A percentile compares a stretch with the other conserved stretches of the same genome.
Conservation (phyloP, 2,888 invertebrate genomes). For the Trichopoda pennipes region DNA sequence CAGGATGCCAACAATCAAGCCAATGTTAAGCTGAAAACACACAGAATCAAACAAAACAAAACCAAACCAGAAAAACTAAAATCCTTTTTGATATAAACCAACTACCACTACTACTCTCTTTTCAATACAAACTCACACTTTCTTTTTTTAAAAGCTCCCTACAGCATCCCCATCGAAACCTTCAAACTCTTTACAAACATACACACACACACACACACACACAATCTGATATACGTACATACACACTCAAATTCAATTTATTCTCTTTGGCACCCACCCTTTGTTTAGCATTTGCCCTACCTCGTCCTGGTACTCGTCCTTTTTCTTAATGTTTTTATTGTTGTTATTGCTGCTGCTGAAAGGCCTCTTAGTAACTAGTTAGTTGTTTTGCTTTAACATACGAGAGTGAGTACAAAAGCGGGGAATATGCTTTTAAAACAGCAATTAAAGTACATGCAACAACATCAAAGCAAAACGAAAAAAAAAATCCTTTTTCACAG, state of each 20-base stretch:
- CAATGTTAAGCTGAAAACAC: slow-evolving; percentile 63
- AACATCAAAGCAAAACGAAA: slow-evolving; percentile 64
- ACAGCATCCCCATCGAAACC: neutral
- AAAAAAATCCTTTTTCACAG: slow-evolving; percentile 51
- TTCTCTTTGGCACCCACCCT: slow-evolving; percentile 22
- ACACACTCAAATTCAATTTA: neutral
- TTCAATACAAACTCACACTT: slow-evolving; percentile 42
- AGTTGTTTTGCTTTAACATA: slow-evolving; percentile 45
- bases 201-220: neutral
- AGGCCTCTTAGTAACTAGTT: slow-evolving; percentile 63
- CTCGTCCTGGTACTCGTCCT: slow-evolving; percentile 23
- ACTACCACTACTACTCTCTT: slow-evolving; percentile 40
- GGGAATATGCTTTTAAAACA: slow-evolving; percentile 68
- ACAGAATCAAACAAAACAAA: slow-evolving; percentile 54
- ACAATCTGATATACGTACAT: neutral
- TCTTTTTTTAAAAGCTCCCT: slow-evolving; percentile 13
- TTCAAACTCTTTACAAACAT: neutral
- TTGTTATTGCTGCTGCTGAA: slow-evolving; percentile 34
- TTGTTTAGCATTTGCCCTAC: neutral
- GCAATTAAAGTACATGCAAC: slow-evolving; percentile 67
- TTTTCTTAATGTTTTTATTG: slow-evolving; percentile 42
- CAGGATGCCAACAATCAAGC: slow-evolving; percentile 49
- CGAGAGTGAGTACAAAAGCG: slow-evolving; percentile 51
- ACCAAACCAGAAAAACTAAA: slow-evolving; percentile 63
- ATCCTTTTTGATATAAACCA: slow-evolving; percentile 58